These are phyloP conservation scores for Griposia aprilina DNA, from an alignment of 2,888 invertebrate species.

Conservation along the genomic window DNA sequence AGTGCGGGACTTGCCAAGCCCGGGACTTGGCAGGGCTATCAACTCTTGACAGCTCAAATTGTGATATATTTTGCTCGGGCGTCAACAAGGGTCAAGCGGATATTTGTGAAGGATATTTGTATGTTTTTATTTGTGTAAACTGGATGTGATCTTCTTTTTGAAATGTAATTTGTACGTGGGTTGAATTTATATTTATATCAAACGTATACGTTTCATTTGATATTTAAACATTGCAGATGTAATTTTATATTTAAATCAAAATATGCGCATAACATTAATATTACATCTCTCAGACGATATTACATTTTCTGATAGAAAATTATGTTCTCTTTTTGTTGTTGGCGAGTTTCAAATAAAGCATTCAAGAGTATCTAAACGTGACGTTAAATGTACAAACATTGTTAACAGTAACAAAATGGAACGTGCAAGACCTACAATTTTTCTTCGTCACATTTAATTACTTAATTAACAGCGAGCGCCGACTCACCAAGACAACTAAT, in stretches of 20 bases:
- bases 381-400: constrained; percentile 5
- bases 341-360: background rate
- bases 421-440: constrained; percentile 30
- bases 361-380: background rate
- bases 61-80: constrained; percentile 64
- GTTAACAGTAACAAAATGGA: constrained; percentile 11
- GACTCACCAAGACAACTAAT: constrained; percentile 50
- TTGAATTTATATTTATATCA: constrained; percentile 19
- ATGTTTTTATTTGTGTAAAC: constrained; percentile 24
- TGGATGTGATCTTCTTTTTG: constrained; percentile 13
- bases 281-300: background rate
- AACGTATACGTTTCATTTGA: background rate
- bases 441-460: constrained; percentile 52
- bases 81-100: constrained; percentile 63
- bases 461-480: constrained; percentile 41
- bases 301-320: background rate
- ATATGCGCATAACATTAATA: background rate
- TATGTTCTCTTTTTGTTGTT: background rate
- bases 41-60: constrained; percentile 63
- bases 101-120: constrained; percentile 57
- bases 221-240: background rate
- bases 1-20: constrained; percentile 69
- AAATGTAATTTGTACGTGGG: constrained; percentile 25
- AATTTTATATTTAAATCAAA: constrained; percentile 1
- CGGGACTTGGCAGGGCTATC: constrained; percentile 67